Conservation (phyloP, 2,888 invertebrate species). For the Trissoscelio sp. region DNA sequence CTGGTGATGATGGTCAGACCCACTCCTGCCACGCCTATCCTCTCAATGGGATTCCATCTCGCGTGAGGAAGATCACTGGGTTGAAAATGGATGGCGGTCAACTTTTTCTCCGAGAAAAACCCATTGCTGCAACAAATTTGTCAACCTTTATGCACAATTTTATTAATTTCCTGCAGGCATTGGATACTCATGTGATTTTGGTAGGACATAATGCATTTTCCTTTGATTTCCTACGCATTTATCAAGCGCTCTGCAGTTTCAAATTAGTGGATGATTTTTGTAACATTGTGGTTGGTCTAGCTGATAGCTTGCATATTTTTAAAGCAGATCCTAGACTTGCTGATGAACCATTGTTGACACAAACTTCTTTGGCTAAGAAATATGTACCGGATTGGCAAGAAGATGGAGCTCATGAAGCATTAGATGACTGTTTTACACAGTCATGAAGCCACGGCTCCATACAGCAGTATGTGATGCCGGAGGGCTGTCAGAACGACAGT, state of each 20-base stretch:
- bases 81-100: conserved; percentile 36
- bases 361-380: conserved; percentile 27
- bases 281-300: conserved; percentile 6
- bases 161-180: conserved; percentile 22
- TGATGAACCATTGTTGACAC: conserved; percentile 17
- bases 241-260: conserved; percentile 6
- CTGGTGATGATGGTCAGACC: no score
- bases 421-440: conserved; percentile 27
- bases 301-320: conserved; percentile 27
- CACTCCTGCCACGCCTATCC: conserved; percentile 52
- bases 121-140: conserved; percentile 21
- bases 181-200: conserved; percentile 37
- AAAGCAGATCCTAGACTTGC: neutral
- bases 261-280: conserved; percentile 23
- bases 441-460: no score
- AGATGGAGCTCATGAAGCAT: conserved; percentile 24
- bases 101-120: conserved; percentile 16
- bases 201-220: conserved; percentile 40
- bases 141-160: conserved; percentile 11
- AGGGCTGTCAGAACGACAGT: no score
- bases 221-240: conserved; percentile 50
- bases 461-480: no score
- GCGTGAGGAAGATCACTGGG: conserved; percentile 24
- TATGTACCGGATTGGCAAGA: conserved; percentile 19
- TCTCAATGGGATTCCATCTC: conserved; percentile 23